Conservation (phyloP, 2,888 invertebrate genomes). For the Lasioglossum oenotherae region DNA sequence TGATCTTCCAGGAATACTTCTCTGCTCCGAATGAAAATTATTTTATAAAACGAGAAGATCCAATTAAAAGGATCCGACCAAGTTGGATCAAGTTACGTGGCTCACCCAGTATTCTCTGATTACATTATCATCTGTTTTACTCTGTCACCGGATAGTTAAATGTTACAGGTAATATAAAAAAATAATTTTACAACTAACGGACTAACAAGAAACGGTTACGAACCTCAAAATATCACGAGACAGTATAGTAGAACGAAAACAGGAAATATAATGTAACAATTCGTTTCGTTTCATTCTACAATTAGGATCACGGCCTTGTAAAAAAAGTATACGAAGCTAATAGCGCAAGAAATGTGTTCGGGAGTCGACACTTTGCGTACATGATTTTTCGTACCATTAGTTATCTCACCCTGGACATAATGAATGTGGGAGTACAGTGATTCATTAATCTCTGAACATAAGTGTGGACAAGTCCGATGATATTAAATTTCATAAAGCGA, state of each 20-base stretch:
- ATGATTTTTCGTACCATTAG: not conserved
- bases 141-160: slow-evolving; percentile 20
- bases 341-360: not conserved
- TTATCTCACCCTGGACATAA: slow-evolving; percentile 1
- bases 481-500: not conserved
- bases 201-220: slow-evolving; percentile 2
- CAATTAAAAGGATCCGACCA: not conserved
- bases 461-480: not conserved
- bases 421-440: not conserved
- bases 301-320: not conserved
- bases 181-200: slow-evolving; percentile 20
- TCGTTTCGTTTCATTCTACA: slow-evolving; percentile 9
- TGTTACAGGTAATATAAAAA: slow-evolving; percentile 16
- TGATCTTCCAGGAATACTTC: not conserved
- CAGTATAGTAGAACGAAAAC: not conserved
- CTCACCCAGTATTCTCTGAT: not conserved
- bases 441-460: not conserved
- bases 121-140: slow-evolving; percentile 4
- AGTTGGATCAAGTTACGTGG: slow-evolving; percentile 5
- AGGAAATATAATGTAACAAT: slow-evolving; percentile 9
- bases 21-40: not conserved
- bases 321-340: slow-evolving; percentile 3
- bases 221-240: slow-evolving; percentile 10
- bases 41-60: not conserved
- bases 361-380: not conserved